Conservation (phyloP, 1,140 invertebrate genomes). For the Drosophila tropicalis region DNA sequence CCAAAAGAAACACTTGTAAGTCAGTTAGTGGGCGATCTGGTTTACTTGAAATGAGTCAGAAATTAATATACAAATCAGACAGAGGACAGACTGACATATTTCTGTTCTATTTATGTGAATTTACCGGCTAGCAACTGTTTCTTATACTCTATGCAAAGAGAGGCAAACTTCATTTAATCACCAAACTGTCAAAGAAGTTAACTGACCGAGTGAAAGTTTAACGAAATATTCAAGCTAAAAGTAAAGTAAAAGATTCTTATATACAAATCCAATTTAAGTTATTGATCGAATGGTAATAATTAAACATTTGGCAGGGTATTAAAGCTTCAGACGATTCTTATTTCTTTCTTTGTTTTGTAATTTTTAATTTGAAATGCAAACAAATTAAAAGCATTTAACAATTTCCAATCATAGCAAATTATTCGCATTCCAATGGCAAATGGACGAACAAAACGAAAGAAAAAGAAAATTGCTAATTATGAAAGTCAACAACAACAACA, state of each 20-base stretch:
- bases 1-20: neutral
- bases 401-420: slow-evolving; percentile 76
- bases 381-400: slow-evolving; percentile 72
- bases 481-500: slow-evolving; percentile 46
- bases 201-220: too few relatives aligned
- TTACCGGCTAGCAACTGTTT: slow-evolving; percentile 9
- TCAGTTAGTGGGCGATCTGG: slow-evolving; percentile 32
- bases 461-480: slow-evolving; percentile 56
- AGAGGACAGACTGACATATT: neutral
- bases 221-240: too few relatives aligned
- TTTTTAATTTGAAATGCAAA: slow-evolving; percentile 72
- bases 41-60: slow-evolving; percentile 39
- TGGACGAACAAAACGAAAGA: slow-evolving; percentile 39
- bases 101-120: neutral
- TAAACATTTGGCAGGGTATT: neutral
- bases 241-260: too few relatives aligned
- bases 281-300: too few relatives aligned
- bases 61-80: neutral
- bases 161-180: too few relatives aligned
- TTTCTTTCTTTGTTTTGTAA: slow-evolving; percentile 30
- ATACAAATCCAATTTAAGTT: too few relatives aligned
- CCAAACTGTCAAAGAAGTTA: too few relatives aligned
- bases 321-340: neutral
- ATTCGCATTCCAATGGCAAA: slow-evolving; percentile 70
- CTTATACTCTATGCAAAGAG: neutral